Percentiles rank a stretch among this genome's conserved stretches.
These are phyloP conservation scores for Misgurnus mizolepis DNA, from an alignment of 2,113 vertebrate genomes.

Conservation along the genomic window DNA sequence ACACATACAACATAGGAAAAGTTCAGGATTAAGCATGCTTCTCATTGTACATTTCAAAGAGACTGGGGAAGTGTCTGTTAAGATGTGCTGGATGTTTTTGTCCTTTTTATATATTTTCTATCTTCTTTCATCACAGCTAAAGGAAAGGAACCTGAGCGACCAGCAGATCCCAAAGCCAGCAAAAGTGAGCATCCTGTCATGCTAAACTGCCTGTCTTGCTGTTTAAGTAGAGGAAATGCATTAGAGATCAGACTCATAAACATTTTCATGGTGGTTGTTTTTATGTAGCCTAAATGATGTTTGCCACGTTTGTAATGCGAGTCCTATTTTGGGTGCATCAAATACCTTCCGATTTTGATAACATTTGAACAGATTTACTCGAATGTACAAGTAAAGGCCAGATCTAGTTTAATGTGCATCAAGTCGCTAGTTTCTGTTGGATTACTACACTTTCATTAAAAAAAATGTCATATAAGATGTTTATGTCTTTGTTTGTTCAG, in stretches of 20 bases:
- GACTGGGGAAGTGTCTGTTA: no score
- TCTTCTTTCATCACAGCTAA: conserved; percentile 78
- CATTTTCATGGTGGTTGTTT: not conserved
- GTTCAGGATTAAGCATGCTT: not conserved
- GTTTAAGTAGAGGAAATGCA: not conserved
- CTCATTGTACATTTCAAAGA: not conserved
- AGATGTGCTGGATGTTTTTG: not conserved
- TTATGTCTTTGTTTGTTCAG: no score
- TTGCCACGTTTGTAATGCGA: not conserved
- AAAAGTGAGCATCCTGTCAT: conserved; percentile 79
- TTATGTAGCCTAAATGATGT: no score
- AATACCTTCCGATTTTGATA: no score
- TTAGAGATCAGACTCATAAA: not conserved
- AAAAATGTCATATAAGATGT: no score
- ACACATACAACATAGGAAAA: not conserved
- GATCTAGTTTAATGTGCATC: not conserved
- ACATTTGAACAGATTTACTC: not conserved
- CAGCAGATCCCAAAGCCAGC: conserved; percentile 79
- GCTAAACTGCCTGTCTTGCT: not conserved
- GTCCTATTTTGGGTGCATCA: no score
- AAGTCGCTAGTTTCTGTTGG: no score
- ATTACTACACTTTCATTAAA: no score
- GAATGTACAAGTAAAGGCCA: not conserved
- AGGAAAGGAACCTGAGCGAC: conserved; percentile 91
- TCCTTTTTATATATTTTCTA: conserved; percentile 37